Evolutionary conservation across 2,113 vertebrate species (phyloP), one percentile per base, ranked within the genome.

Genomic region (Zosterops pallidus): DNA sequence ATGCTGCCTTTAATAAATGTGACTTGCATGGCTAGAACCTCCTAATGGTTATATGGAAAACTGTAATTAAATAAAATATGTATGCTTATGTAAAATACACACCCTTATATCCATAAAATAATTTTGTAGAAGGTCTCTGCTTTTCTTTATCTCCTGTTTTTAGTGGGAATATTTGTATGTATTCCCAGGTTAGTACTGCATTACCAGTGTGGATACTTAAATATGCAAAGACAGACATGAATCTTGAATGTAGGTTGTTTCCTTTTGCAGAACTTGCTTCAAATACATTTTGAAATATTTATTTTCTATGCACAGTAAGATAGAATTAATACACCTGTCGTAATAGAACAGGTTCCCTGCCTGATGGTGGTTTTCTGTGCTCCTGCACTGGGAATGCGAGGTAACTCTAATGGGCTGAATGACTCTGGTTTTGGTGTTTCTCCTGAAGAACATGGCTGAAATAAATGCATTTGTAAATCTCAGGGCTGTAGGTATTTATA

Each of bases 1-100:
- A 98, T 98, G 98, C 98, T 98, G 98, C 98, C 98, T 99, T 99
- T 99, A 98, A 99, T 99, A 99, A 99, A 99, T 98, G 98, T 98
- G 98, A 98, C 97, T 98, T 98, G 98, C 98, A 98, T 98, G 96
- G 90, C 97, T 98, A 97, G 97, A 97, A 97, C 97, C 97, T 96
- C 97, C 98, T 98, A 97, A 98, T 98, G 97, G 97, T 97, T 98
- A 94, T 95, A 94, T 90, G 85, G 94, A 97, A 97, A 98, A 97
- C 90, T 95, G 57, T 98, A 97, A 98, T 98, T 97, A 97, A 98
- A 97, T 95, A 95, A 96, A 96, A 95, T 88, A 91, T 90, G 46
- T 95, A 78, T 96, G 86, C 90, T 90, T 96, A 85, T 56, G 77
- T 97, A 95, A 92, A 97, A 97, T 70, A 94, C 70, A 92, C 81